phyloP scores from a whole-genome alignment of 2,797 vertebrate genomes.

The Hipposideros larvatus region DNA sequence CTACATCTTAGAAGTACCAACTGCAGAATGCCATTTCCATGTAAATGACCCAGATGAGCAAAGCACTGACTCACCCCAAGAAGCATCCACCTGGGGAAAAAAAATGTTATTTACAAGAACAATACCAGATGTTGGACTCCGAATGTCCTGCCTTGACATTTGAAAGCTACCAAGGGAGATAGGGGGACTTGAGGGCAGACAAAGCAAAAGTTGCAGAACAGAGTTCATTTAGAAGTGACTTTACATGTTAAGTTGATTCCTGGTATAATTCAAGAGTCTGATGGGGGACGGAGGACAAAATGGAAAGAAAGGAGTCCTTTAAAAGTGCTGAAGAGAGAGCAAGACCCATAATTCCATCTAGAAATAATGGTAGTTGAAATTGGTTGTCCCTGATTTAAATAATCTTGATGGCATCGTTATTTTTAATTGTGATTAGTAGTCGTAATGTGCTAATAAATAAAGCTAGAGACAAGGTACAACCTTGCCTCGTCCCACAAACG shows the following conservation, averaged over 20 bases:
- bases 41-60: constrained; percentile 19
- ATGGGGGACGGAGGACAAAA: constrained; percentile 57
- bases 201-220: constrained; percentile 54
- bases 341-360: constrained; percentile 72
- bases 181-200: constrained; percentile 3
- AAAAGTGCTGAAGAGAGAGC: constrained; percentile 58
- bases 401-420: constrained; percentile 80
- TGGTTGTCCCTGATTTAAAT: constrained; percentile 76
- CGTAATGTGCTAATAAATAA: constrained; percentile 80
- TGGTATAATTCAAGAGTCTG: constrained; percentile 76
- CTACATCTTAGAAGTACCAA: not conserved
- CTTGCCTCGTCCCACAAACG: constrained; percentile 63
- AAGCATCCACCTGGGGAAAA: constrained; percentile 43
- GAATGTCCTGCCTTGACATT: constrained; percentile 60
- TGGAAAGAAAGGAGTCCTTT: constrained; percentile 63
- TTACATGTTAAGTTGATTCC: constrained; percentile 79
- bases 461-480: constrained; percentile 67
- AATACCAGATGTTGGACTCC: constrained; percentile 62
- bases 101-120: constrained; percentile 49
- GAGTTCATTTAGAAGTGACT: constrained; percentile 80
- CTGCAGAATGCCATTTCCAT: constrained; percentile 66
- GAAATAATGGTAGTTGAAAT: constrained; percentile 71
- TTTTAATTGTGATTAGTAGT: constrained; percentile 81
- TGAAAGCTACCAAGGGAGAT: constrained; percentile 63
- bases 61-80: constrained; percentile 59